A percentile compares a stretch with the other conserved stretches of the same genome.
Conservation (phyloP, 2,888 invertebrate species). For the Leucophora obtusa region DNA sequence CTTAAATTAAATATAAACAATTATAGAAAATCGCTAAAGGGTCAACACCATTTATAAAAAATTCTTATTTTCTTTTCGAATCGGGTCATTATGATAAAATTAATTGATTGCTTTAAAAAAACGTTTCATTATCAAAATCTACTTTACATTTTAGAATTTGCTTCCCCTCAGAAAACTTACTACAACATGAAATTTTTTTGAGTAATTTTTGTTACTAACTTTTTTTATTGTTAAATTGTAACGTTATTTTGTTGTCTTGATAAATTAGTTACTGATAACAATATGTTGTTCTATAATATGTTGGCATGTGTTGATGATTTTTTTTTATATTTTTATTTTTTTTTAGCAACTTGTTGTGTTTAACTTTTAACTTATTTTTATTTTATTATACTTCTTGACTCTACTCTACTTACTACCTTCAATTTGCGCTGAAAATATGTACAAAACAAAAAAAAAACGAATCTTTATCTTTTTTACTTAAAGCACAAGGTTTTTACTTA, state of each 20-base stretch:
- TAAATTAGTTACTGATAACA: constrained; percentile 61
- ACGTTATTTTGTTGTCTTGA: constrained; percentile 49
- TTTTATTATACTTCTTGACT: constrained; percentile 24
- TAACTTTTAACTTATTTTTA: constrained; percentile 20
- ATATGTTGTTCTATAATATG: constrained; percentile 40
- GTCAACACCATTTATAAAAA: too few species aligned
- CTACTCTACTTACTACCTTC: constrained; percentile 28
- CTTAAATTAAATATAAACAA: too few species aligned
- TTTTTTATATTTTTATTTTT: background rate
- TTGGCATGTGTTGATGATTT: constrained; percentile 25
- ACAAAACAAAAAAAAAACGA: constrained; percentile 14
- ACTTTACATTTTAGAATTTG: background rate
- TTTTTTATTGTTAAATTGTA: constrained; percentile 41
- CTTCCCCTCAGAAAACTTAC: background rate
- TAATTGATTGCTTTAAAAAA: background rate
- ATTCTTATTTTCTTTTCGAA: too few species aligned
- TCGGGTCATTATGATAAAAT: background rate
- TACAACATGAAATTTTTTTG: background rate
- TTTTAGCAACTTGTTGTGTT: constrained; percentile 22
- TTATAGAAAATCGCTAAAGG: too few species aligned
- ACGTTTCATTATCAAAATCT: background rate
- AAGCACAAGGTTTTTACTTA: constrained; percentile 39
- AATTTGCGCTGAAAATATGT: constrained; percentile 40
- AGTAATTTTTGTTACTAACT: background rate
- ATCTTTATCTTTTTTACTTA: constrained; percentile 41